phyloP scores from a whole-genome alignment of 2,888 invertebrate species.

The Baronia brevicornis region DNA sequence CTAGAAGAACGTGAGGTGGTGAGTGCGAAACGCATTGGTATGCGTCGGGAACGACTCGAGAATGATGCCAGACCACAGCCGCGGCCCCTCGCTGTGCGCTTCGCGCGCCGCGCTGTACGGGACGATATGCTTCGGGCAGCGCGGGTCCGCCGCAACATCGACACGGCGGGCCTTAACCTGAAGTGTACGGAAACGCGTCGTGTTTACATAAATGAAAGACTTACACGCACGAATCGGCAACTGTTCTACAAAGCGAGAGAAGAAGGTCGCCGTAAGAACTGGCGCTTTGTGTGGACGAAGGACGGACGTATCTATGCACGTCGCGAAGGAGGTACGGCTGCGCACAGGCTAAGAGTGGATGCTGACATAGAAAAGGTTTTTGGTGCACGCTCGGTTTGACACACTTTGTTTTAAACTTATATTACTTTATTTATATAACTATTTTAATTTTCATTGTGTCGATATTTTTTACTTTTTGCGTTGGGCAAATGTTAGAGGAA shows the following conservation, averaged over 20 bases:
- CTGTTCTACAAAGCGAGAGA: slow-evolving; percentile 18
- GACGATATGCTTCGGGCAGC: slow-evolving; percentile 17
- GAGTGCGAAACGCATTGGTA: slow-evolving; percentile 12
- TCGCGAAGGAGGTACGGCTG: background rate
- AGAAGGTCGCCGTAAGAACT: slow-evolving; percentile 6
- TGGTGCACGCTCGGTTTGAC: slow-evolving; percentile 1
- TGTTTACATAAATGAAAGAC: slow-evolving; percentile 19
- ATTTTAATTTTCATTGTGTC: no score
- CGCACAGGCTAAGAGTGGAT: slow-evolving; percentile 5
- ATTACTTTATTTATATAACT: no score
- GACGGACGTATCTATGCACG: slow-evolving; percentile 18
- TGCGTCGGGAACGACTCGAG: background rate
- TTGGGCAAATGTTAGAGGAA: no score
- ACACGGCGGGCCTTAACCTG: slow-evolving; percentile 16
- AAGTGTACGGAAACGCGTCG: slow-evolving; percentile 5
- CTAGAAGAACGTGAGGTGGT: slow-evolving; percentile 16
- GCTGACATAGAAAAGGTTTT: slow-evolving; percentile 9
- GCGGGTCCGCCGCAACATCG: slow-evolving; percentile 16
- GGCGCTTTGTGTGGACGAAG: slow-evolving; percentile 17
- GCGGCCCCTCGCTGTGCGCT: slow-evolving; percentile 16
- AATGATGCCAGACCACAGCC: slow-evolving; percentile 7
- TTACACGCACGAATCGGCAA: slow-evolving; percentile 17
- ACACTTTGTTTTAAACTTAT: no score
- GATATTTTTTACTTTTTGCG: no score
- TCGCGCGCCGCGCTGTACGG: slow-evolving; percentile 17